Base-by-base conservation (phyloP, 2,113 vertebrate genomes). In the Pangasianodon gigas region DNA sequence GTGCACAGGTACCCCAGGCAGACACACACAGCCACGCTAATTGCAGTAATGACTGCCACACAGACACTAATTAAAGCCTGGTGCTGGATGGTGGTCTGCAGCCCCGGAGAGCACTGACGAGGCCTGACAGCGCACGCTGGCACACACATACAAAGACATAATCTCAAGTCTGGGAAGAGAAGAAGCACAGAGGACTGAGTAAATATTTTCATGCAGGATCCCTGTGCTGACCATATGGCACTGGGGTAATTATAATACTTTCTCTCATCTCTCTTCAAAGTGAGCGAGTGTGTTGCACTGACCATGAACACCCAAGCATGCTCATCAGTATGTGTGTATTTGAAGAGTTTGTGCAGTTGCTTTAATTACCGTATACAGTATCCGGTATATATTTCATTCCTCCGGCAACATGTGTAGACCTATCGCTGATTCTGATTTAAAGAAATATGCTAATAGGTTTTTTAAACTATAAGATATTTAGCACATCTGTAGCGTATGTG, bases 11-110 rank as follows among this genome's bases (percentile, higher is more conserved):
- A 88, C 92, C 92, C 89, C 90, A 74, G 90, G 92, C 92, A 93
- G 91, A 87, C 90, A 87, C 87, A 84, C 91, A 89, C 89, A 90
- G 85, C 84, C 77, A 54, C 88, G 65, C 91, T 93, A 93, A 93
- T 93, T 93, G 90, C 91, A 90, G 85, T 93, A 92, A 93, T 92
- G 90, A 93, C 89, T 90, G 91, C 90, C 52, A 90, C 87, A 89
- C 92, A 92, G 92, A 93, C 89, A 84, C 91, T 92, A 93, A 93
- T 93, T 93, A 93, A 93, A 90, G 91, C 90, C 32, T 83, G 56
- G 84, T 86, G 90, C 65, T 90, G 86, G 89, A 87, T 91, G 89
- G 82, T 89, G 89, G 86, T 91, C 91, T 13, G 74, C 89, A 80
- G 77, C 90, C 71, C 69, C 48, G 85, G 79, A 85, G 60, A 65